Evolutionary conservation across 2,797 vertebrate species (phyloP).

Genomic region (Hozukius guyotensis): DNA sequence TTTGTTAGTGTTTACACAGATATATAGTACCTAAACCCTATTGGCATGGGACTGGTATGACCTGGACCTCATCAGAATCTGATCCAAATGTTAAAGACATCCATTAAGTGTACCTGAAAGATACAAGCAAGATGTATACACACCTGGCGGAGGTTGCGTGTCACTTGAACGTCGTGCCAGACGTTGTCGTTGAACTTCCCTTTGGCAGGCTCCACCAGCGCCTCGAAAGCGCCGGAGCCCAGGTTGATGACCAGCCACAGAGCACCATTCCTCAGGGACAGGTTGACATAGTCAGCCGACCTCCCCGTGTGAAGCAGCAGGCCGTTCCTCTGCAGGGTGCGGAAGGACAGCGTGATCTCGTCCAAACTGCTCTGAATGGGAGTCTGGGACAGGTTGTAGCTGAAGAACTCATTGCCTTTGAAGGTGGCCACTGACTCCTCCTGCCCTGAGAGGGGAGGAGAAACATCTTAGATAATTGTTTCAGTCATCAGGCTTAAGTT

Average conservation of each 20-base stretch:
- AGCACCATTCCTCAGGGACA: slow-evolving; percentile 93
- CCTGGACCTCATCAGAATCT: background rate
- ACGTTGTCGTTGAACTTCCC: slow-evolving; percentile 94
- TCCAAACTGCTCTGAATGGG: slow-evolving; percentile 97
- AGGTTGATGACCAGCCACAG: slow-evolving; percentile 97
- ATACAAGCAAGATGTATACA: slow-evolving; percentile 11
- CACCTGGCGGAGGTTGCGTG: slow-evolving; percentile 97
- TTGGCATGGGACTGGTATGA: background rate
- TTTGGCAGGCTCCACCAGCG: slow-evolving; percentile 92
- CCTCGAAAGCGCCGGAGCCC: slow-evolving; percentile 95
- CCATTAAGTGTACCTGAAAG: background rate
- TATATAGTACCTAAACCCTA: background rate
- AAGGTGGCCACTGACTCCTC: slow-evolving; percentile 94
- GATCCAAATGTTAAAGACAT: too few relatives aligned
- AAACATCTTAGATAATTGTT: slow-evolving; percentile 43
- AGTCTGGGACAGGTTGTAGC: slow-evolving; percentile 95
- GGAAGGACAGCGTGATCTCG: slow-evolving; percentile 95
- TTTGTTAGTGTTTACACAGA: slow-evolving; percentile 13
- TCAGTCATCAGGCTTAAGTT: background rate
- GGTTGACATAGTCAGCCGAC: slow-evolving; percentile 94
- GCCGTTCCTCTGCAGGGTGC: slow-evolving; percentile 93
- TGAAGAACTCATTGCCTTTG: slow-evolving; percentile 96
- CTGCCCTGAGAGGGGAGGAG: slow-evolving; percentile 82
- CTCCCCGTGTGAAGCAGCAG: slow-evolving; percentile 96
- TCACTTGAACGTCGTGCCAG: slow-evolving; percentile 94